Base-by-base conservation (phyloP, 2,797 vertebrate species). In the Eleutherodactylus coqui region DNA sequence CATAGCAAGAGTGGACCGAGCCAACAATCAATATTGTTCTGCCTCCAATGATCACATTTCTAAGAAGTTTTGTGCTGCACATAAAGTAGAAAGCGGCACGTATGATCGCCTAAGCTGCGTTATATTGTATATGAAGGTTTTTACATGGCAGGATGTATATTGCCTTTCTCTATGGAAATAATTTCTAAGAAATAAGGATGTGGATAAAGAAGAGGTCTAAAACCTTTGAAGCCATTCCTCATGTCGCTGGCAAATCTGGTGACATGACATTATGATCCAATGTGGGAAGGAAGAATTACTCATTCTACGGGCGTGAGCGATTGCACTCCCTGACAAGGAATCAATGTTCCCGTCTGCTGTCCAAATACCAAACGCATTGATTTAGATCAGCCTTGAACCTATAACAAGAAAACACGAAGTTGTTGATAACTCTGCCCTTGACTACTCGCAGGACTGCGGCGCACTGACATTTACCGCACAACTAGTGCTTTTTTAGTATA, bases 371-470 rank as follows among this genome's bases (percentile, higher is more conserved):
- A 75, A 73, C 80, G 84, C 75, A 87, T 75, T 83, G 86, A 83
- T 87, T 87, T 79, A 83, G 34, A 36, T 87, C 86, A 87, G 75
- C 81, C 86, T 87, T 79, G 86, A 84, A 79, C 76, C 64, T 70
- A 47, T 29, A 73, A 53, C 21, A 64, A 41, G 72, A 77, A 29
- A 43, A 75, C 60, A 62, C 34, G 34, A 69, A 62, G 53, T 27
- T 55, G 32, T 67, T 85, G 43, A 85, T 41, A 76, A 76, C 55
- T 64, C 13, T 83, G 53, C 17, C 86, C 86, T 79, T 87, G 75
- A 87, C 43, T 51, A 47, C 7, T 36, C 29, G 38, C 49, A 36
- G 5, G 3, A 38, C 49, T 70, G 34, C 47, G 9, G 51, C 7
- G 72, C 38, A 69, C 13, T 70, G 36, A 78, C 17, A 55, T 16